These are phyloP conservation scores for Pardalotus punctatus DNA, from an alignment of 2,113 vertebrate genomes.

Conservation along the genomic window DNA sequence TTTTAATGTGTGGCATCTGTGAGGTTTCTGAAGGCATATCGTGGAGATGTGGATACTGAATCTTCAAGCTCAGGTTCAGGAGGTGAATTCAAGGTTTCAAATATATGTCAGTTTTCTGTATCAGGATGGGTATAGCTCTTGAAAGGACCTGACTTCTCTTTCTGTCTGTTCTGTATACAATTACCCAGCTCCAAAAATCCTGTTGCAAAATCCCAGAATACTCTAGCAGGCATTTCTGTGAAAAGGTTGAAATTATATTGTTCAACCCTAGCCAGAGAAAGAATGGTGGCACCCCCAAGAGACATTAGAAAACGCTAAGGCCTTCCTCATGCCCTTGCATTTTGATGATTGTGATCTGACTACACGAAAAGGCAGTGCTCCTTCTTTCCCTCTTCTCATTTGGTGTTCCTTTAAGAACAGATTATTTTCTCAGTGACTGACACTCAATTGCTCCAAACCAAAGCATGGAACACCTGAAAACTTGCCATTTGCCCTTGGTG, in stretches of 20 bases:
- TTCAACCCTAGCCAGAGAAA: not conserved
- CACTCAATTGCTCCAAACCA: not conserved
- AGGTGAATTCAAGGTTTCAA: not conserved
- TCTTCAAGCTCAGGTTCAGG: not conserved
- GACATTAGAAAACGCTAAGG: not conserved
- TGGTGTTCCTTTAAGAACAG: not conserved
- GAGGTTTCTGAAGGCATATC: not conserved
- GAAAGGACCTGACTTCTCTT: not conserved
- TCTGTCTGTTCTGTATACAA: not conserved
- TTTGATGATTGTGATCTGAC: not conserved
- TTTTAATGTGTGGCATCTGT: not conserved
- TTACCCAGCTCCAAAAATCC: not conserved
- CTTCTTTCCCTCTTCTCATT: not conserved
- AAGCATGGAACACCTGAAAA: not conserved
- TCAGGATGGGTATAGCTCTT: not conserved
- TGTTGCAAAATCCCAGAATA: not conserved
- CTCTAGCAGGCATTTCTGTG: not conserved
- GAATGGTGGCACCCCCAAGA: not conserved
- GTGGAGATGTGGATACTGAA: not conserved
- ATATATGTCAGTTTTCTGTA: not conserved
- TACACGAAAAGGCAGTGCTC: rapidly evolving
- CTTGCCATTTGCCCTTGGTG: not conserved
- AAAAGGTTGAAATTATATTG: not conserved
- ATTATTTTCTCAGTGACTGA: not conserved
- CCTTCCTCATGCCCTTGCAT: not conserved